Evolutionary conservation across 2,797 vertebrate genomes (phyloP), one percentile per base, ranked within the genome.

Genomic region (Trichosurus vulpecula): DNA sequence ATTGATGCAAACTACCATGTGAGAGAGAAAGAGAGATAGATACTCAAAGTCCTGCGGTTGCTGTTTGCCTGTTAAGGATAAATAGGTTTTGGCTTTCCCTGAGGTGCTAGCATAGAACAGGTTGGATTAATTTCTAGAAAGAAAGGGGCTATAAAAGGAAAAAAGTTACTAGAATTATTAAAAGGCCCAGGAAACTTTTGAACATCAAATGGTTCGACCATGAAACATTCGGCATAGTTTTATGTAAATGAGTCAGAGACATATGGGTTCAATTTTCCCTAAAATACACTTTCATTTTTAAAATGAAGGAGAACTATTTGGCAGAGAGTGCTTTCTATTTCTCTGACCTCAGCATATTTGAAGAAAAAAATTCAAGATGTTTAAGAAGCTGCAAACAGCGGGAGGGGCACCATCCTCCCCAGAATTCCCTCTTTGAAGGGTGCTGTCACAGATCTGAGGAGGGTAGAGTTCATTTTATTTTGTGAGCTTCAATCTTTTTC

Each of bases 401-500:
- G 52, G 56, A 52, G 41, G 41, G 41, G 74, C 29, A 52, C 30
- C 54, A 58, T 74, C 14, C 16, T 87, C 91, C 91, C 74, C 9
- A 53, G 91, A 95, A 93, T 25, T 94, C 52, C 87, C 53, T 31
- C 52, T 97, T 92, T 91, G 41, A 95, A 96, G 92, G 56, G 41
- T 52, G 29, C 55, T 91, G 25, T 95, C 90, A 54, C 41, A 95
- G 81, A 91, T 54, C 55, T 35, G 53, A 41, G 91, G 10, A 93
- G n/a, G 87, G 0, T 35, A 87, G 92, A 66, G 30, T 87, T 87
- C 27, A 66, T 95, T 97, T 96, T 95, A 92, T 96, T 95, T 94
- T 93, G 31, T 90, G 94, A 97, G 13, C 12, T 95, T 97, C 47
- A 52, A n/a, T 92, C 87, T 95, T 95, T 87, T 6, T 47, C 52